Conservation (phyloP, 2,797 vertebrate species). For the Acomys russatus region DNA sequence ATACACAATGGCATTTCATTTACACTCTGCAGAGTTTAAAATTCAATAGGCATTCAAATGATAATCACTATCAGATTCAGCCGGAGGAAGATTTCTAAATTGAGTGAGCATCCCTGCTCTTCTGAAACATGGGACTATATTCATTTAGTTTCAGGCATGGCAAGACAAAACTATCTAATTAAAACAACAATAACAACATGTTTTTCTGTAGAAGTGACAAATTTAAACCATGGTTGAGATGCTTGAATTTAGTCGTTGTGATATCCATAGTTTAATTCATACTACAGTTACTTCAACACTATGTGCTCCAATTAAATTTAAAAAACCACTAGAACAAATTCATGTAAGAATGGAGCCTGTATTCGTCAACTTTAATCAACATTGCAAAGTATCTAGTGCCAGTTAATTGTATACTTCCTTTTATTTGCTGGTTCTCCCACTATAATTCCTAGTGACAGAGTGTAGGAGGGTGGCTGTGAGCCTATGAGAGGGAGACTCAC, state of each 20-base stretch:
- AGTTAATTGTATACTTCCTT: neutral
- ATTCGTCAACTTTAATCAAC: neutral
- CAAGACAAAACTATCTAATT: neutral
- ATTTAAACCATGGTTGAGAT: neutral
- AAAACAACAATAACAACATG: neutral
- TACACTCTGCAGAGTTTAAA: neutral
- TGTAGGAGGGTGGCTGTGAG: rapidly evolving
- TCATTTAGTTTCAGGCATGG: neutral
- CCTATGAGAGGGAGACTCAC: neutral
- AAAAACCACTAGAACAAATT: neutral
- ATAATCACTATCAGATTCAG: neutral
- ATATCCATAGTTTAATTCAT: neutral
- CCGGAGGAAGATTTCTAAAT: neutral
- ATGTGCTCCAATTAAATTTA: neutral
- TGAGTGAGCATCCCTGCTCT: neutral
- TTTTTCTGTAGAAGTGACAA: neutral
- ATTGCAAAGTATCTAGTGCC: neutral
- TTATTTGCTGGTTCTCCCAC: neutral
- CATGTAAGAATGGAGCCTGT: neutral
- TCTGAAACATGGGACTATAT: slow-evolving; percentile 41
- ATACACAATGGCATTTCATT: neutral
- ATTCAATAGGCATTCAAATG: neutral
- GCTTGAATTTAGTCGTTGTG: neutral
- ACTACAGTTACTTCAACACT: neutral
- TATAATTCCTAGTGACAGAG: neutral